phyloP scores from a whole-genome alignment of 2,888 invertebrate genomes.

The Pollenia amentaria region DNA sequence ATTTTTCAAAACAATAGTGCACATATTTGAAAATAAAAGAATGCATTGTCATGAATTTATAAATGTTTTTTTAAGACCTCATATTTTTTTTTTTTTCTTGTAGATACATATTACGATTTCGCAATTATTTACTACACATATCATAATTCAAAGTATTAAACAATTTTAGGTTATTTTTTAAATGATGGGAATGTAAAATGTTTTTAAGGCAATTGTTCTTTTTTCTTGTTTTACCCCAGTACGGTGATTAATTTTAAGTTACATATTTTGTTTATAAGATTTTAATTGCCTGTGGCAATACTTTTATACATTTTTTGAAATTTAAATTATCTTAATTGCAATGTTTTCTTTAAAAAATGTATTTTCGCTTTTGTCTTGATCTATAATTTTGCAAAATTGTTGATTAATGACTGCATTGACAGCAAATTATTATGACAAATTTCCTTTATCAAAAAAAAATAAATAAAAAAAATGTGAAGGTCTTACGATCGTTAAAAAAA shows the following conservation, averaged over 20 bases:
- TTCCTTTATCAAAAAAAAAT: background rate
- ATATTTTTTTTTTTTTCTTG: too few species aligned
- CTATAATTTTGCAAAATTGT: background rate
- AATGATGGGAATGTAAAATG: background rate
- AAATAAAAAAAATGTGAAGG: background rate
- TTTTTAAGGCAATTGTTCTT: background rate
- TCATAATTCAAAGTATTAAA: background rate
- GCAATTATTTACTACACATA: background rate
- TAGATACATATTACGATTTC: background rate
- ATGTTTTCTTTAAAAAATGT: background rate
- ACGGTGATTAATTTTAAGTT: background rate
- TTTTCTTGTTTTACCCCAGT: background rate
- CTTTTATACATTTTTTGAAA: background rate
- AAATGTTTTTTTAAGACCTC: background rate
- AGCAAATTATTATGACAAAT: background rate
- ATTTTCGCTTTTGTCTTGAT: background rate
- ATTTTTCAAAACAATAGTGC: background rate
- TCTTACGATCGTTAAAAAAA: background rate
- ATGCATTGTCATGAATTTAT: slow-evolving; percentile 8
- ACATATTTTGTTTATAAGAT: background rate
- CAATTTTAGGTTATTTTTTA: background rate
- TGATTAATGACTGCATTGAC: background rate
- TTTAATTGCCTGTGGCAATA: background rate
- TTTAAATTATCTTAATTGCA: slow-evolving; percentile 2
- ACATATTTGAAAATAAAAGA: background rate